Conservation (phyloP, 2,113 vertebrate species). For the Paedocypris sp. region DNA sequence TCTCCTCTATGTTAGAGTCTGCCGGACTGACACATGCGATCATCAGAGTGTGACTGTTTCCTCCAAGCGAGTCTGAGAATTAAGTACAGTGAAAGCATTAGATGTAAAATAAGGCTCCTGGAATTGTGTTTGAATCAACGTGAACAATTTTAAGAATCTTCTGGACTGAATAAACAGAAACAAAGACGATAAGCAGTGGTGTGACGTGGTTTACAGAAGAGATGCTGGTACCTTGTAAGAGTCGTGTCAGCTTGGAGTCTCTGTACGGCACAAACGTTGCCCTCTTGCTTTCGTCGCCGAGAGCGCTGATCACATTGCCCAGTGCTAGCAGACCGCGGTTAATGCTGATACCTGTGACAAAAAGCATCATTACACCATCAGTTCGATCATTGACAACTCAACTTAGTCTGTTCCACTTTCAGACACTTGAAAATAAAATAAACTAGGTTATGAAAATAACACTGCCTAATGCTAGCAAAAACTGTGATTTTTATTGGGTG, state of each 20-base stretch:
- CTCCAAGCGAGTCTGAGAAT: conserved; percentile 81
- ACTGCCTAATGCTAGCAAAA: too few relatives aligned
- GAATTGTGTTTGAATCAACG: too few relatives aligned
- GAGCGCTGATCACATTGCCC: conserved; percentile 96
- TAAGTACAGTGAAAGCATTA: too few relatives aligned
- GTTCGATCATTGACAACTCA: too few relatives aligned
- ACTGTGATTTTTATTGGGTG: too few relatives aligned
- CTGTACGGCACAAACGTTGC: conserved; percentile 87
- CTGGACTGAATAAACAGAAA: neutral
- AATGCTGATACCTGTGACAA: conserved; percentile 81
- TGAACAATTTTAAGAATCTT: too few relatives aligned
- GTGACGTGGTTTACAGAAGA: neutral
- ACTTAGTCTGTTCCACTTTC: too few relatives aligned
- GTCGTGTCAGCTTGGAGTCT: conserved; percentile 88
- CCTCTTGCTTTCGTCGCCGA: conserved; percentile 88
- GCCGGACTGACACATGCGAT: conserved; percentile 93
- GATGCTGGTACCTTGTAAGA: conserved; percentile 89
- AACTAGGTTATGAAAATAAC: too few relatives aligned
- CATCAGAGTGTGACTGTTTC: conserved; percentile 95
- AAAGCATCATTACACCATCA: too few relatives aligned
- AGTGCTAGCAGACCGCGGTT: conserved; percentile 85
- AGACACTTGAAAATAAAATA: too few relatives aligned
- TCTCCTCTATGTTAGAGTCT: conserved; percentile 93
- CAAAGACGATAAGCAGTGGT: too few relatives aligned
- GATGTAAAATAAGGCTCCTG: too few relatives aligned